These are phyloP conservation scores for Aphodius granarius DNA, from an alignment of 2,888 invertebrate genomes.

Conservation along the genomic window DNA sequence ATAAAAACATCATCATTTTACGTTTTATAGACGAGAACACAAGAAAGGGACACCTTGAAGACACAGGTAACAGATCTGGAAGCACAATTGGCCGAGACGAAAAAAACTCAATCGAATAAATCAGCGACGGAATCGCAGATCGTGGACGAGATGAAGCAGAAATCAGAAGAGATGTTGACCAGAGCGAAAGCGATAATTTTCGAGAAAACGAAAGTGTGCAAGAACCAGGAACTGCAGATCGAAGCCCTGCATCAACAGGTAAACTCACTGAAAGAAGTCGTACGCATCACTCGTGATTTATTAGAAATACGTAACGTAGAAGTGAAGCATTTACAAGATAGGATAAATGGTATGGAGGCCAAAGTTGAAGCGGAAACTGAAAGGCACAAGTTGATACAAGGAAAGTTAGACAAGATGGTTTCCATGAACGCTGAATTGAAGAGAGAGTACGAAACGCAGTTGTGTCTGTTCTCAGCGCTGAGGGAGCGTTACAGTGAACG, in stretches of 20 bases:
- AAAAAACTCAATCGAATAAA: conserved; percentile 40
- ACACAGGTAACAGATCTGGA: conserved; percentile 42
- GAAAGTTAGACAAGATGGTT: conserved; percentile 71
- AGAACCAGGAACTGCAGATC: conserved; percentile 79
- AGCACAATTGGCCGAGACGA: conserved; percentile 45
- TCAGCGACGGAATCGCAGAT: conserved; percentile 45
- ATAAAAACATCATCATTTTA: too few relatives aligned
- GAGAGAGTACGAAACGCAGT: conserved; percentile 76
- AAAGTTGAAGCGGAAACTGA: conserved; percentile 74
- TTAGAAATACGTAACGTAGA: conserved; percentile 78
- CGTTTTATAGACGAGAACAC: conserved; percentile 55
- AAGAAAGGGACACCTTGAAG: conserved; percentile 55
- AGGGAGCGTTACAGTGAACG: conserved; percentile 48
- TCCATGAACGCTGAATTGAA: conserved; percentile 75
- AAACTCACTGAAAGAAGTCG: conserved; percentile 76
- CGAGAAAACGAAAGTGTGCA: conserved; percentile 75
- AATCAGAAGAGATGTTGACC: conserved; percentile 59
- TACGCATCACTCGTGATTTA: conserved; percentile 79
- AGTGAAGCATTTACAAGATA: conserved; percentile 70
- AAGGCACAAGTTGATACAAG: conserved; percentile 67
- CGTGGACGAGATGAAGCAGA: conserved; percentile 49
- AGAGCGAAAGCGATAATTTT: conserved; percentile 72
- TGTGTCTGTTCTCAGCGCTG: conserved; percentile 67
- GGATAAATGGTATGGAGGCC: conserved; percentile 69
- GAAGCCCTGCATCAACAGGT: conserved; percentile 72